Evolutionary conservation across 2,113 vertebrate genomes (phyloP), one percentile per base, ranked within the genome.

Genomic region (Crotalus tigris): DNA sequence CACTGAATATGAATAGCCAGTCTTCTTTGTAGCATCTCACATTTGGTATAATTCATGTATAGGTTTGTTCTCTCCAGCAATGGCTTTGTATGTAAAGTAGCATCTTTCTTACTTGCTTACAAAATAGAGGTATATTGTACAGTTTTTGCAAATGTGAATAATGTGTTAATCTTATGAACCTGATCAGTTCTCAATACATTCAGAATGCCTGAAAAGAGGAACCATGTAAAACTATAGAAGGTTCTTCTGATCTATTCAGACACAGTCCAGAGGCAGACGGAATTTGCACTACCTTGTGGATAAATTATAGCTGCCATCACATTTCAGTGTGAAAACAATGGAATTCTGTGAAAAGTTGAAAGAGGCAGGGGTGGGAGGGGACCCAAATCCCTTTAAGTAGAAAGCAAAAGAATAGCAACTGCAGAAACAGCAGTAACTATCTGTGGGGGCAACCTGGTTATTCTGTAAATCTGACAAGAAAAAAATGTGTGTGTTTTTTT

Each of bases 101-200:
- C 11, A 29, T 15, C 10, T 87, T 61, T 91, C 5, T 0, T 3
- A 6, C 21, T 85, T 94, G 95, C 93, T 57, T 17, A 89, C 93
- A 95, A 91, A 23, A 24, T 39, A 85, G 55, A 7, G 85, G 90
- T 26, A 94, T 90, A 33, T 91, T 92, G 23, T 87, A 69, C 53
- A 91, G 94, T 89, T 7, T 89, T 85, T 0, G 0, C 55, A 92
- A 90, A 0, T 94, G 24, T 88, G 93, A 94, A 46, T 33, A 44
- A 24, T 0, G 39, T 86, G 11, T 19, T 53, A 86, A 33, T 91
- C 91, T 94, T 29, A 26, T 93, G 61, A 55, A 55, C n/a, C 59
- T 86, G 94, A 95, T 92, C 92, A 93, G 58, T 26, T 21, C 94
- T 95, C 86, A 53, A 88, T 91, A 94, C 17, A 91, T 93, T 94